Percentiles rank a stretch among this genome's conserved stretches.
phyloP scores from a whole-genome alignment of 1,140 invertebrate genomes.

The Pseudomyrmex pallidus region DNA sequence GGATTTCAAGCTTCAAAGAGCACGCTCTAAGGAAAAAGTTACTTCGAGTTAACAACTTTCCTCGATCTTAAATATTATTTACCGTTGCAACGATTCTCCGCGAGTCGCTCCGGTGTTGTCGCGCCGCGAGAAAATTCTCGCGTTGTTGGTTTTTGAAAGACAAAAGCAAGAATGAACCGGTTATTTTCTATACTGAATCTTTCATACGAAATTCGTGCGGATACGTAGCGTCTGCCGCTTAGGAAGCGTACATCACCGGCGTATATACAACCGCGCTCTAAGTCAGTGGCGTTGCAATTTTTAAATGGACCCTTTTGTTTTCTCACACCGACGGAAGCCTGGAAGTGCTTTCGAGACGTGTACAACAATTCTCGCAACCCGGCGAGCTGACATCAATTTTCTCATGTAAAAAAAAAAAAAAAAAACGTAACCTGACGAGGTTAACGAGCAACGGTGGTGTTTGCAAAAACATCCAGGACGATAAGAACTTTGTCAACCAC shows the following conservation, averaged over 20 bases:
- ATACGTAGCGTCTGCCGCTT: neutral
- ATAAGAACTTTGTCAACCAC: neutral
- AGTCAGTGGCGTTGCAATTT: constrained; percentile 27
- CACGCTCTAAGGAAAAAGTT: neutral
- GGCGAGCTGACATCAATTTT: constrained; percentile 36
- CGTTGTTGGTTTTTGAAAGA: too few relatives aligned
- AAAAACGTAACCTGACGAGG: constrained; percentile 17
- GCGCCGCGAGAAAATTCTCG: neutral
- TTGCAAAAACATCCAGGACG: neutral
- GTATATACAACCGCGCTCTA: neutral
- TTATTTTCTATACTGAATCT: neutral
- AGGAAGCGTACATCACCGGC: neutral
- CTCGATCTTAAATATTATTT: neutral
- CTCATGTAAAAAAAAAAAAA: constrained; percentile 5
- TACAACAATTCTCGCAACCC: constrained; percentile 45
- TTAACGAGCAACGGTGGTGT: neutral
- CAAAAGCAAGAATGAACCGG: too few relatives aligned
- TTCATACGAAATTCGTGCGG: neutral
- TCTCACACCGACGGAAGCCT: neutral
- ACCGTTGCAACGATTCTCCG: neutral
- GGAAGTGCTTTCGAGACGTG: constrained; percentile 26
- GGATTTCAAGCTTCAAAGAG: neutral
- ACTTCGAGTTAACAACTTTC: too few relatives aligned
- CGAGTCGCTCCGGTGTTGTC: neutral
- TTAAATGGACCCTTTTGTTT: constrained; percentile 47